phyloP scores from a whole-genome alignment of 2,888 invertebrate species.

The Cataglyphis albicans region DNA sequence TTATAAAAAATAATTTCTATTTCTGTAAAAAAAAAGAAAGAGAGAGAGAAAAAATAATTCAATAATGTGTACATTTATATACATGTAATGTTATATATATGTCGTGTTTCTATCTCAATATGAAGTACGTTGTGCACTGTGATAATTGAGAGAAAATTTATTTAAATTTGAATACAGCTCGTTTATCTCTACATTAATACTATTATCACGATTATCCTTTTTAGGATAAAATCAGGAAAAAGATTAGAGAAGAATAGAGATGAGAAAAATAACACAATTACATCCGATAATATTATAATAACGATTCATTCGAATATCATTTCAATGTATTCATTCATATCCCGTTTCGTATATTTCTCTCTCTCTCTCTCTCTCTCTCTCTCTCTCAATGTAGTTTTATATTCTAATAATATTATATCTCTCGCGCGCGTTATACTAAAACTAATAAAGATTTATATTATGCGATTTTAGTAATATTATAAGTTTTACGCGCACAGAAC shows the following conservation, averaged over 20 bases:
- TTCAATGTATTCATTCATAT: too few species aligned
- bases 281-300: constrained; percentile 2
- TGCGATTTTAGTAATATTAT: constrained; percentile 30
- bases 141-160: neutral
- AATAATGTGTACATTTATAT: neutral
- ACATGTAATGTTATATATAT: neutral
- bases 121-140: neutral
- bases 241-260: neutral
- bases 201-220: neutral
- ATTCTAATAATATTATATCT: constrained; percentile 29
- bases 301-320: neutral
- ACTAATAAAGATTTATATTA: constrained; percentile 40
- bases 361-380: too few species aligned
- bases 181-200: constrained; percentile 8
- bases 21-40: neutral
- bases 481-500: constrained; percentile 8
- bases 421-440: constrained; percentile 28
- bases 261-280: neutral
- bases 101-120: neutral
- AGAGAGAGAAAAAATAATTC: neutral
- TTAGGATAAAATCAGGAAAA: neutral
- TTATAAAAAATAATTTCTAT: neutral
- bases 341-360: too few species aligned
- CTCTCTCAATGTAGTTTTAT: constrained; percentile 10
- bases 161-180: constrained; percentile 2